These are phyloP conservation scores for Clitarchus hookeri DNA, from an alignment of 2,888 invertebrate species.

Conservation along the genomic window DNA sequence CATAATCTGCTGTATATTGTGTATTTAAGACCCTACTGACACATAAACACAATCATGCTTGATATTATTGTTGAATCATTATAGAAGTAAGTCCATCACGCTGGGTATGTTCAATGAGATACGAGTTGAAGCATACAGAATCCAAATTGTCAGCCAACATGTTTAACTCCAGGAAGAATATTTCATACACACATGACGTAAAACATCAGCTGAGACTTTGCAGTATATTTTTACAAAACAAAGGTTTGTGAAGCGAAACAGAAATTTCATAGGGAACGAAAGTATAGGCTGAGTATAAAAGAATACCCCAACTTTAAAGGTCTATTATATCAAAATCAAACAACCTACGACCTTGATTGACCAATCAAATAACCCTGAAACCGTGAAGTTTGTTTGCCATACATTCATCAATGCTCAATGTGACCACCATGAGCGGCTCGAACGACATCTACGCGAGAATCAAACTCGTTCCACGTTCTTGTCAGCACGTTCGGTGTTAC, in stretches of 20 bases:
- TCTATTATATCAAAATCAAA: too few species aligned
- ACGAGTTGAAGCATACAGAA: slow-evolving; percentile 31
- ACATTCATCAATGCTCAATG: too few species aligned
- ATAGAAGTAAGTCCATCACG: slow-evolving; percentile 27
- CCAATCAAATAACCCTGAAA: too few species aligned
- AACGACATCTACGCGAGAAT: too few species aligned
- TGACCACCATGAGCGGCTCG: too few species aligned
- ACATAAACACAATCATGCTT: slow-evolving; percentile 34
- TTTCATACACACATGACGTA: slow-evolving; percentile 30
- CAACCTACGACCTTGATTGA: too few species aligned
- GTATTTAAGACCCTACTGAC: slow-evolving; percentile 21
- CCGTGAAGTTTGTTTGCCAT: too few species aligned
- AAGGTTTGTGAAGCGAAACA: not conserved
- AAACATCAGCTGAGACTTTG: slow-evolving; percentile 31
- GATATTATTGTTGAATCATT: slow-evolving; percentile 29
- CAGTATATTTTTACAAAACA: not conserved
- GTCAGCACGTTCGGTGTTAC: too few species aligned
- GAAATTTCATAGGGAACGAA: not conserved
- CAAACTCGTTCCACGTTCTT: too few species aligned
- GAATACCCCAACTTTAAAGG: too few species aligned
- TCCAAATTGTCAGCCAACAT: slow-evolving; percentile 25
- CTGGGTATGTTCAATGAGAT: slow-evolving; percentile 30
- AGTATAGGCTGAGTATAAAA: too few species aligned
- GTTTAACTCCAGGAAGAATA: slow-evolving; percentile 28
- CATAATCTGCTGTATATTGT: not conserved